These are phyloP conservation scores for Papilio xuthus DNA, from an alignment of 1,140 invertebrate genomes.

Conservation along the genomic window DNA sequence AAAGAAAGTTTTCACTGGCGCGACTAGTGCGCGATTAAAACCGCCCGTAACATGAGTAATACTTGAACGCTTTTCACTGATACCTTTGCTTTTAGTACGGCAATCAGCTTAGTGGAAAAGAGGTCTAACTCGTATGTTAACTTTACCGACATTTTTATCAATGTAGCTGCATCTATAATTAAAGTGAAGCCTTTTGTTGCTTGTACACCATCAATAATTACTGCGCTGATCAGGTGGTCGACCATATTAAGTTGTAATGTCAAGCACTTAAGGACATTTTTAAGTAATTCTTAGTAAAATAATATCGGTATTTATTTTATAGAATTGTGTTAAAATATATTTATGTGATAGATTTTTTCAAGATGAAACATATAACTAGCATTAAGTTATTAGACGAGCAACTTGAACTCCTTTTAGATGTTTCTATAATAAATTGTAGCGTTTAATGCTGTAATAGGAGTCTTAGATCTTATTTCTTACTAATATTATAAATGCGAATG, in stretches of 20 bases:
- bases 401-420: too few relatives aligned
- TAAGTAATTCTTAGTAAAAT: conserved; percentile 19
- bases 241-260: conserved; percentile 32
- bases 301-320: background rate
- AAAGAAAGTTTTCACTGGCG: background rate
- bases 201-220: conserved; percentile 33
- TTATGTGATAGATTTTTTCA: background rate
- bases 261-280: conserved; percentile 10
- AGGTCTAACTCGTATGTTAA: background rate
- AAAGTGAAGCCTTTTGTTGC: conserved; percentile 34
- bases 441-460: too few relatives aligned
- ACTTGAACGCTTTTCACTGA: too few relatives aligned
- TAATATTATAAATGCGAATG: too few relatives aligned
- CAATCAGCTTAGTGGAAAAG: background rate
- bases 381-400: too few relatives aligned
- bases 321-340: background rate
- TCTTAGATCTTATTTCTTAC: too few relatives aligned
- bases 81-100: background rate
- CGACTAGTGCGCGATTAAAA: background rate
- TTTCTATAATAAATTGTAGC: too few relatives aligned
- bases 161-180: conserved; percentile 35
- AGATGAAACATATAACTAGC: background rate
- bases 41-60: too few relatives aligned
- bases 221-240: conserved; percentile 23
- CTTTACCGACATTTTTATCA: conserved; percentile 39